These are phyloP conservation scores for Druceiella hillmani DNA, from an alignment of 2,888 invertebrate genomes.

Conservation along the genomic window DNA sequence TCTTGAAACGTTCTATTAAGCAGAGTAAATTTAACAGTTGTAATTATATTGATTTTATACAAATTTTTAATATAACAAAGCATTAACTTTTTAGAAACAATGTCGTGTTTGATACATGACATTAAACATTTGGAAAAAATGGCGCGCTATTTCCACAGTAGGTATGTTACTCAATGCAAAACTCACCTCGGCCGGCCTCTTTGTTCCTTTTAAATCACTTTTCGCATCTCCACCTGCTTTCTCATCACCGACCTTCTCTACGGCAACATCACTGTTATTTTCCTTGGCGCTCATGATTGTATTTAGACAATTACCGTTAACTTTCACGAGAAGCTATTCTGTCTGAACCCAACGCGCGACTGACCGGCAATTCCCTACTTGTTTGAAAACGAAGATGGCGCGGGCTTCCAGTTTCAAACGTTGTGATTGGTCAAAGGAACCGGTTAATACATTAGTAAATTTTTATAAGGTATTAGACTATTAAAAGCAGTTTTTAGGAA, in stretches of 20 bases:
- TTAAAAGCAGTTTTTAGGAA: too few species aligned
- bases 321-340: constrained; percentile 42
- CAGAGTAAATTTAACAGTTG: too few species aligned
- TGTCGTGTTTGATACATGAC: too few species aligned
- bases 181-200: constrained; percentile 85
- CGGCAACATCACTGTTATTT: constrained; percentile 79
- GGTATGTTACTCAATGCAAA: constrained; percentile 21
- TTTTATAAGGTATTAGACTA: too few species aligned
- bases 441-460: constrained; percentile 45
- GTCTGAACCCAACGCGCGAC: constrained; percentile 63
- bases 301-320: constrained; percentile 16
- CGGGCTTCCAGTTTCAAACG: constrained; percentile 44
- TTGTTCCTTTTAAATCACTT: constrained; percentile 81
- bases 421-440: constrained; percentile 37
- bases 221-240: constrained; percentile 68
- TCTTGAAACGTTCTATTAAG: too few species aligned
- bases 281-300: constrained; percentile 67
- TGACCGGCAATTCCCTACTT: constrained; percentile 59
- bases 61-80: too few species aligned
- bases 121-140: constrained; percentile 52
- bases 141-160: constrained; percentile 45
- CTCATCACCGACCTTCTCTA: constrained; percentile 75
- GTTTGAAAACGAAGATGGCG: constrained; percentile 84
- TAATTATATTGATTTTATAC: too few species aligned
- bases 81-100: too few species aligned